Conservation (phyloP, 2,797 vertebrate genomes). For the Pipistrellus nathusii region DNA sequence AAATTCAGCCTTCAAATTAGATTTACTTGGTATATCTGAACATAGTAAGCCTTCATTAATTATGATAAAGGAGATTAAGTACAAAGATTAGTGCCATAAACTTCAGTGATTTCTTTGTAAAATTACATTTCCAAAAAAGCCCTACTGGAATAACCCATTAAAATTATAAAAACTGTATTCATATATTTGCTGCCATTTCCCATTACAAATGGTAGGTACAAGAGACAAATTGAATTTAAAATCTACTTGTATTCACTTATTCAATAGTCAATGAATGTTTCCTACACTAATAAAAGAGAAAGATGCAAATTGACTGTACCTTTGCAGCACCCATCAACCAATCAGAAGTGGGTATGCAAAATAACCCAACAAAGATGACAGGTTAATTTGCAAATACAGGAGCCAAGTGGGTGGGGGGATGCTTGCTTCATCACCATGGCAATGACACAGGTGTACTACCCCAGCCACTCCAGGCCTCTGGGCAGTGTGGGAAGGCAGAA, state of each 20-base stretch:
- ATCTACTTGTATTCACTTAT: slow-evolving; percentile 42
- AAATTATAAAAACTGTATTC: not conserved
- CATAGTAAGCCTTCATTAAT: not conserved
- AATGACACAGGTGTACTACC: too few relatives aligned
- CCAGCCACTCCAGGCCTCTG: too few relatives aligned
- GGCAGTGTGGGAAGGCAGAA: too few relatives aligned
- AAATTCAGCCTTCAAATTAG: slow-evolving; percentile 31
- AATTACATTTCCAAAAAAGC: slow-evolving; percentile 43
- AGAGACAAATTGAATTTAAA: not conserved
- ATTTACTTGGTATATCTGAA: slow-evolving; percentile 40
- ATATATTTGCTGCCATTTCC: slow-evolving; percentile 14
- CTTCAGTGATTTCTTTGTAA: slow-evolving; percentile 38
- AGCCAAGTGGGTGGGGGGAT: too few relatives aligned
- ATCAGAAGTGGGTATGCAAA: too few relatives aligned
- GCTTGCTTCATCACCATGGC: too few relatives aligned
- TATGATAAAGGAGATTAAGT: not conserved
- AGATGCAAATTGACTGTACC: too few relatives aligned
- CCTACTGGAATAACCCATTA: not conserved
- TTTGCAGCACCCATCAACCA: too few relatives aligned
- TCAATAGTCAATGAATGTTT: not conserved
- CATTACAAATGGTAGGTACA: slow-evolving; percentile 31
- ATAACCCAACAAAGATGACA: too few relatives aligned
- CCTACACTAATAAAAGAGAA: too few relatives aligned
- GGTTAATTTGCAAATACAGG: too few relatives aligned
- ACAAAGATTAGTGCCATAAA: not conserved